phyloP scores from a whole-genome alignment of 2,113 vertebrate genomes.

The Caloenas nicobarica region DNA sequence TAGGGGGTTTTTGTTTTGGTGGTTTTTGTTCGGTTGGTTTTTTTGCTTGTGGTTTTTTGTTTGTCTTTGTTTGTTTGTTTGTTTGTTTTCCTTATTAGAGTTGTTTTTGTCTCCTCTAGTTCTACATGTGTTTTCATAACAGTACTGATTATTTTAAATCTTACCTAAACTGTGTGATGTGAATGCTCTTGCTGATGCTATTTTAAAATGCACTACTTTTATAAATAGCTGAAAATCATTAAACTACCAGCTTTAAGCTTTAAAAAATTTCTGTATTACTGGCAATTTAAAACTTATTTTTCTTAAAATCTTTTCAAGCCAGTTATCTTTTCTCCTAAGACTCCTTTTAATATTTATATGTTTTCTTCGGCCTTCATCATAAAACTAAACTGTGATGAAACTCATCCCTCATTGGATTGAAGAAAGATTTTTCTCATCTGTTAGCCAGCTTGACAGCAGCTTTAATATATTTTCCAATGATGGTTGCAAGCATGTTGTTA shows the following conservation, averaged over 20 bases:
- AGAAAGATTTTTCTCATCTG: slow-evolving; percentile 7
- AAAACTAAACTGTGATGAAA: neutral
- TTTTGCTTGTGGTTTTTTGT: no score
- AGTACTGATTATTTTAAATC: neutral
- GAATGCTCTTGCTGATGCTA: neutral
- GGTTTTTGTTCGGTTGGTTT: no score
- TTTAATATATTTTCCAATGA: slow-evolving; percentile 19
- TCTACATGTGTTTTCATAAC: neutral
- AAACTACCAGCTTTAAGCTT: neutral
- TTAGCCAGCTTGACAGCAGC: neutral
- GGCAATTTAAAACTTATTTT: neutral
- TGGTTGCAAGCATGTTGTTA: neutral
- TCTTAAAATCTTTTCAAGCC: neutral
- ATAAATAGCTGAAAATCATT: neutral
- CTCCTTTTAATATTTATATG: neutral
- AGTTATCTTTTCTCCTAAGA: neutral
- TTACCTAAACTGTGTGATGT: neutral
- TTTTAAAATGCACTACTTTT: neutral
- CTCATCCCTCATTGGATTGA: neutral
- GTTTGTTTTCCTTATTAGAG: neutral
- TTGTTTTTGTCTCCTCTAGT: neutral
- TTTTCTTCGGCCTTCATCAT: neutral
- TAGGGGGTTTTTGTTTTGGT: no score
- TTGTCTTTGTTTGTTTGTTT: neutral
- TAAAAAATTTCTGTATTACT: neutral